Base-by-base conservation (phyloP, 1,140 invertebrate species). In the Drosophila ironensis region DNA sequence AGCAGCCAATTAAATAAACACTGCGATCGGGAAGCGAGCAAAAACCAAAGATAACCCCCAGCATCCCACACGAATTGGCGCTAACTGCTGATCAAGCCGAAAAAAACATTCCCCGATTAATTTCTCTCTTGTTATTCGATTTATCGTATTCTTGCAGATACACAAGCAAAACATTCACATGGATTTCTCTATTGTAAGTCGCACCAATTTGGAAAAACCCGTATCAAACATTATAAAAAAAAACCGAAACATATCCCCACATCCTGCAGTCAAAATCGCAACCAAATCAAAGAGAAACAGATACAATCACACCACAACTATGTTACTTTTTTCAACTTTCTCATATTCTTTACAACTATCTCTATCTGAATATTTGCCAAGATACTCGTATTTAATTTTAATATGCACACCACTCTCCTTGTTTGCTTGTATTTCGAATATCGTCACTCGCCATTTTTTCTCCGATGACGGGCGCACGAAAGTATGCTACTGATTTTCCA, bases 121-220 rank as follows among this genome's bases (percentile, higher is more conserved):
- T 87, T 84, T 78, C 53, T 54, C 77, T 54, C 77, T 77, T 80
- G 60, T 80, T 73, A 59, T 86, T 84, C 82, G 71, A 86, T 86
- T 86, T 84, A 74, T 84, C 80, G 80, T 84, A 86, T 88, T 82
- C 68, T 88, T 88, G 68, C 86, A 88, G 84, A 88, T 88, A 88
- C 86, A 88, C 80, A 88, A 86, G 84, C 84, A 76, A 88, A 88
- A 86, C 84, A 88, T 86, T 88, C 84, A 71, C 78, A 84, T 73
- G 84, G 84, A 88, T 88, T 88, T 88, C 84, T 88, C 63, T 81
- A 88, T 88, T 88, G 84, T 88, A 88, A 88, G 84, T 88, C 63
- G 80, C 80, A 84, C 80, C 41, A 74, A 80, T 80, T 84, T 84
- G 80, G 71, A 64, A 30, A 33, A 33, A 33, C 30, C 30, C 46